Base-by-base conservation (phyloP, 2,797 vertebrate species). In the Pipistrellus kuhlii region DNA sequence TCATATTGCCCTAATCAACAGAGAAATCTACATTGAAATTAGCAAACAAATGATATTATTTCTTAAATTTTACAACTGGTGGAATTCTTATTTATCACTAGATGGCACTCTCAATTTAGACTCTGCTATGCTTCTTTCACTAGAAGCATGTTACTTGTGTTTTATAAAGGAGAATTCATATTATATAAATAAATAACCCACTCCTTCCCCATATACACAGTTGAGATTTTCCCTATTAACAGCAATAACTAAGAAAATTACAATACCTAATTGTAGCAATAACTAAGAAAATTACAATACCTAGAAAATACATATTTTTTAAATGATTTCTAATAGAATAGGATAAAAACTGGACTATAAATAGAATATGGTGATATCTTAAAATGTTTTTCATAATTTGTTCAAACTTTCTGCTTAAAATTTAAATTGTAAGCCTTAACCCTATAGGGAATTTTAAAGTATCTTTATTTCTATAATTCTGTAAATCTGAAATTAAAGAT, bases 71-170 rank as follows among this genome's bases (percentile, higher is more conserved):
- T 62, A 44, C 59, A 73, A 48, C 17, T 77, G 41, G 77, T 51
- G 27, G 20, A 81, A 95, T 57, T 69, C 69, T 41, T 89, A 27
- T 95, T 95, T 23, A 96, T 82, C 98, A 98, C 98, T 98, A 98
- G 98, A 97, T 98, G 98, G 98, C 98, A 97, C 96, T 98, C 95
- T 97, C 96, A 97, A 98, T 97, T 98, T 97, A 97, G 96, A 95
- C 71, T 95, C 66, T 72, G 62, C 57, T 76, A 17, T 32, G 73
- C 75, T 94, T 86, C 44, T 64, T 86, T 86, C 83, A 44, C 44
- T 0, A 81, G 7, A 72, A 38, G 64, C 17, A 25, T 2, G 71
- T 71, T 88, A 84, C 30, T 68, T 96, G 62, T 96, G 62, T 94
- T 97, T 83, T 91, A 78, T 93, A 95, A 96, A 96, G 53, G 95